Evolutionary conservation across 2,113 vertebrate species (phyloP).

Genomic region (Equus przewalskii): DNA sequence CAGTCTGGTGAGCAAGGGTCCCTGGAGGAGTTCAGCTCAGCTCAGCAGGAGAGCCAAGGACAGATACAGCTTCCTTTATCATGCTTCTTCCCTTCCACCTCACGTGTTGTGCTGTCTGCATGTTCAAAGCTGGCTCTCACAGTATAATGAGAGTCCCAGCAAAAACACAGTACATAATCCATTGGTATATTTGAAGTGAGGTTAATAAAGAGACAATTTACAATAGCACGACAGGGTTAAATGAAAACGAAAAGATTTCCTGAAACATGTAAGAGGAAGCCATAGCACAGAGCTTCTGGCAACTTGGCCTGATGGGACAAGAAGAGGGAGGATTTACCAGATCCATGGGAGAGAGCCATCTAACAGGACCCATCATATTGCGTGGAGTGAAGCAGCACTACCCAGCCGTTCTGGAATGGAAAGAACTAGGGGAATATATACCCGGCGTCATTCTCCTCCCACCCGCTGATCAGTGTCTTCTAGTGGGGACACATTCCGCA

Average conservation of each 20-base stretch:
- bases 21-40: background rate
- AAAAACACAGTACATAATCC: background rate
- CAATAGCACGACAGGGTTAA: background rate
- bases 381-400: too few species aligned
- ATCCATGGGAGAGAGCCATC: background rate
- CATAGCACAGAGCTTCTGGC: background rate
- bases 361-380: fast-evolving
- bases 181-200: background rate
- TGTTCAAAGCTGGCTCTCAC: background rate
- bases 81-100: background rate
- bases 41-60: background rate
- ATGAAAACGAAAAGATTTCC: background rate
- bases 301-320: background rate
- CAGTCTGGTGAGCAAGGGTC: background rate
- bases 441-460: background rate
- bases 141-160: background rate
- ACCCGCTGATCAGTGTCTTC: background rate
- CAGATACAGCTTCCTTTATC: background rate
- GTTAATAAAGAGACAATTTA: background rate
- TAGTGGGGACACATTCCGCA: background rate
- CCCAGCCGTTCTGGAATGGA: background rate
- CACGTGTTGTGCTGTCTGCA: fast-evolving
- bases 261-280: background rate
- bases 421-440: background rate
- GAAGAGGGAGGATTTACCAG: too few species aligned